Evolutionary conservation across 1,140 invertebrate species (phyloP), one percentile per base, ranked within the genome.

Genomic region (Halictus rubicundus): DNA sequence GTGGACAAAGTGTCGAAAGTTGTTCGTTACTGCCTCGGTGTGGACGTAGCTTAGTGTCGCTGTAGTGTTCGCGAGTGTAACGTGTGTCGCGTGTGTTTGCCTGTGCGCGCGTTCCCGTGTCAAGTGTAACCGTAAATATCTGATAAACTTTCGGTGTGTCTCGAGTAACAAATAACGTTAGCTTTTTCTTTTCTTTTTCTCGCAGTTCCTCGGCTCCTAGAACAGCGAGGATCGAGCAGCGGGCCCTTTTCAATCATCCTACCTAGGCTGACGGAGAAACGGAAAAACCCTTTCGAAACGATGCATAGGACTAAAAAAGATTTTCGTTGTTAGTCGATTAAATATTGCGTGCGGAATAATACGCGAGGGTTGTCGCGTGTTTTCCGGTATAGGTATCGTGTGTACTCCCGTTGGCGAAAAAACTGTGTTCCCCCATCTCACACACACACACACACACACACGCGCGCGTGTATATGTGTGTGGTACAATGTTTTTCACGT

Each of bases 151-250:
- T 87, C 89, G 88, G 85, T 93, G 85, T 93, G 91, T 91, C 32
- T 88, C 60, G 82, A 86, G 85, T 89, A 92, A 90, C 88, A 91
- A 91, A 85, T 89, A 91, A 91, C 84, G 85, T 77, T 32, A 32
- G 86, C n/a, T n/a, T 87, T 88, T 88, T 85, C 89, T 88, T 88
- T 85, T 89, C 89, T 90, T 88, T 91, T 39, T 83, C 85, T 89
- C 88, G 59, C 87, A 90, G 89, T 89, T 90, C 90, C 90, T 91
- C 87, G 90, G 89, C 89, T 90, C 90, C 90, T 91, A 90, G 86
- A 89, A 82, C 71, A 85, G 86, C 71, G 75, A 72, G 84, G 79
- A 39, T 27, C 27, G 39, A 32, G 16, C 10, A 14, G 6, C 63
- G 60, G 21, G 3, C 27, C 23, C 25, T 46, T 42, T n/a, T 57